phyloP scores from a whole-genome alignment of 2,113 vertebrate genomes.

The Nicator chloris region DNA sequence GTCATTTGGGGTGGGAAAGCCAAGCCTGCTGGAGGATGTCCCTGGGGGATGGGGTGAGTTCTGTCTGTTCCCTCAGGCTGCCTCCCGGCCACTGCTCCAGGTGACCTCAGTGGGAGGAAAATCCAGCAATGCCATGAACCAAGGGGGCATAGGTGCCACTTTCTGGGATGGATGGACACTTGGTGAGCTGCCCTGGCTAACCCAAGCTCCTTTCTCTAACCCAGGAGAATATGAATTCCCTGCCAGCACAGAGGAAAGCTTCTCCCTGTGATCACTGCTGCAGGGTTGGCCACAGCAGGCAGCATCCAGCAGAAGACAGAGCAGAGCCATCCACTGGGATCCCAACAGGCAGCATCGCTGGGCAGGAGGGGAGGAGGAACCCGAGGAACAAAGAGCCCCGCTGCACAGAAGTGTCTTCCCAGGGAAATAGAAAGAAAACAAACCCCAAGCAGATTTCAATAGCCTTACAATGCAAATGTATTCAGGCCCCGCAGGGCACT shows the following conservation, averaged over 20 bases:
- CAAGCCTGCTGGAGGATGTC: not conserved
- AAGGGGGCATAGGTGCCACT: not conserved
- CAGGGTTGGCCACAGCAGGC: not conserved
- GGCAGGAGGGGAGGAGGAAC: slow-evolving; percentile 29
- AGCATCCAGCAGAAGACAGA: not conserved
- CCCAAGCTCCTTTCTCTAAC: not conserved
- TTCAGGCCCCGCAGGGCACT: slow-evolving; percentile 35
- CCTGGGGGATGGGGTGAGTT: not conserved
- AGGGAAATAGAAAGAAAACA: not conserved
- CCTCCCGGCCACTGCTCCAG: not conserved
- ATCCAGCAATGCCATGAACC: not conserved
- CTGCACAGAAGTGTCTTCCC: slow-evolving; percentile 16
- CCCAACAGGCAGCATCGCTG: not conserved
- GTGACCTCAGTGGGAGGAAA: not conserved
- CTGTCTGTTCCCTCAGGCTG: not conserved
- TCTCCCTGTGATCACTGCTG: not conserved
- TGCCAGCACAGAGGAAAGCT: not conserved
- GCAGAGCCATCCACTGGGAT: not conserved
- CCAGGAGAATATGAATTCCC: not conserved
- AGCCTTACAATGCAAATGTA: slow-evolving; percentile 58
- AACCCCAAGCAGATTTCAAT: slow-evolving; percentile 10
- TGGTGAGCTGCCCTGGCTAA: not conserved
- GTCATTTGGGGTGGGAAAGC: not conserved
- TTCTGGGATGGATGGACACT: not conserved
- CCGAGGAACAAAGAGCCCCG: not conserved